A percentile compares a stretch with the other conserved stretches of the same genome.
phyloP scores from a whole-genome alignment of 2,113 vertebrate genomes.

The Charadrius vociferus region DNA sequence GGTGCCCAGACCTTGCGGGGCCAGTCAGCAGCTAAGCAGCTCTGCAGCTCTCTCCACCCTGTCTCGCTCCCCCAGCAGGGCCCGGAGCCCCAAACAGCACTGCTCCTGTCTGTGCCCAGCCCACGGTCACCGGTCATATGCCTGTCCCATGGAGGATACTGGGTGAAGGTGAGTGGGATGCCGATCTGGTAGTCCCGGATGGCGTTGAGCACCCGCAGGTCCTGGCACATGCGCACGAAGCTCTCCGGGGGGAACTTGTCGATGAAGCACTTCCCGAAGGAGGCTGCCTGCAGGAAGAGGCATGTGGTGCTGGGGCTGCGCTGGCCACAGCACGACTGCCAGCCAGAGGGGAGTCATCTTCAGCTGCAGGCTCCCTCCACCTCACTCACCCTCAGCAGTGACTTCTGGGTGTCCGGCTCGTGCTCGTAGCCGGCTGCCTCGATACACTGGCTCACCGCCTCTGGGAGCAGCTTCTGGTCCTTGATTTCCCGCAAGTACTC shows the following conservation, averaged over 20 bases:
- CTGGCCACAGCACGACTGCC: rapidly evolving
- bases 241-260: constrained; percentile 82
- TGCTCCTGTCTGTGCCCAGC: background rate
- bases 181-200: constrained; percentile 86
- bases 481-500: constrained; percentile 96
- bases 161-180: constrained; percentile 85
- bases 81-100: background rate
- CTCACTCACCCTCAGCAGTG: constrained; percentile 85
- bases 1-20: rapidly evolving
- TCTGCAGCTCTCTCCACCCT: background rate
- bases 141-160: constrained; percentile 73
- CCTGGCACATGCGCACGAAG: constrained; percentile 84
- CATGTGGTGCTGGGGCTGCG: background rate
- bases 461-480: constrained; percentile 86
- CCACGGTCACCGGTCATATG: rapidly evolving
- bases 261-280: constrained; percentile 89
- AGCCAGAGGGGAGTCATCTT: rapidly evolving
- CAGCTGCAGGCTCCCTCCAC: rapidly evolving
- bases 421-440: constrained; percentile 91
- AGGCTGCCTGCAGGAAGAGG: constrained; percentile 76
- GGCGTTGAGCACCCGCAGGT: constrained; percentile 86
- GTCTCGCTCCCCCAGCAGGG: background rate
- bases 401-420: constrained; percentile 86
- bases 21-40: rapidly evolving
- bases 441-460: constrained; percentile 91